A percentile compares a stretch with the other conserved stretches of the same genome.
These are phyloP conservation scores for Caenorhabditis japonica DNA, from an alignment of 2,888 invertebrate genomes.

Conservation along the genomic window DNA sequence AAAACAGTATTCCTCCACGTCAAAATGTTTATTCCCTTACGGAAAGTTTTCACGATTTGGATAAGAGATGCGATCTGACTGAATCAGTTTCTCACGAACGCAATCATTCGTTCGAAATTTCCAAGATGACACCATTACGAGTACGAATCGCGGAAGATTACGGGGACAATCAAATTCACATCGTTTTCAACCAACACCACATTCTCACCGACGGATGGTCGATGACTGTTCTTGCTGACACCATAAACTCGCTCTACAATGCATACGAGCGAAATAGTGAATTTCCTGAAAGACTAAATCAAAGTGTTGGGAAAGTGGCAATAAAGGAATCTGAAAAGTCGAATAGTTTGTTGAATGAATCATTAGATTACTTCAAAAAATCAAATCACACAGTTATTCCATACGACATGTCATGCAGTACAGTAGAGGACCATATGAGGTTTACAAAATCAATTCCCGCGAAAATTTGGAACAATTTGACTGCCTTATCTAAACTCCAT, in stretches of 20 bases:
- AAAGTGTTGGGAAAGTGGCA: conserved; percentile 17
- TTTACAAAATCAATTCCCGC: conserved; percentile 15
- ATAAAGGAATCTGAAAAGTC: conserved; percentile 1
- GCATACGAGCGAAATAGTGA: conserved; percentile 1
- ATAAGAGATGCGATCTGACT: conserved; percentile 10
- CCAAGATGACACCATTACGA: conserved; percentile 31
- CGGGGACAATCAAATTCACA: conserved; percentile 28
- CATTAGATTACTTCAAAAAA: conserved; percentile 1
- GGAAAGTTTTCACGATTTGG: conserved; percentile 52
- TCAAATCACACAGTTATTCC: conserved; percentile 24
- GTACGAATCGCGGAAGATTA: conserved; percentile 23
- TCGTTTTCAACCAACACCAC: conserved; percentile 70
- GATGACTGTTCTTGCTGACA: conserved; percentile 71
- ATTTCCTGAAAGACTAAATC: conserved; percentile 18
- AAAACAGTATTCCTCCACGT: conserved; percentile 4
- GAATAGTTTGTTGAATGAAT: neutral
- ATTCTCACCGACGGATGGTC: conserved; percentile 76
- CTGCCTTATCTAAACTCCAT: neutral
- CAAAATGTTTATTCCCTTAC: conserved; percentile 65
- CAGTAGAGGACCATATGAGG: conserved; percentile 11
- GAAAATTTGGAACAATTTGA: conserved; percentile 17
- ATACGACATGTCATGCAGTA: conserved; percentile 3
- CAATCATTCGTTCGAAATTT: conserved; percentile 44
- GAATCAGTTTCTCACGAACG: conserved; percentile 23
- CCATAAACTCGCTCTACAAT: conserved; percentile 33